A percentile compares a stretch with the other conserved stretches of the same genome.
Evolutionary conservation across 2,113 vertebrate genomes (phyloP).

Genomic region (Eulemur rufifrons): DNA sequence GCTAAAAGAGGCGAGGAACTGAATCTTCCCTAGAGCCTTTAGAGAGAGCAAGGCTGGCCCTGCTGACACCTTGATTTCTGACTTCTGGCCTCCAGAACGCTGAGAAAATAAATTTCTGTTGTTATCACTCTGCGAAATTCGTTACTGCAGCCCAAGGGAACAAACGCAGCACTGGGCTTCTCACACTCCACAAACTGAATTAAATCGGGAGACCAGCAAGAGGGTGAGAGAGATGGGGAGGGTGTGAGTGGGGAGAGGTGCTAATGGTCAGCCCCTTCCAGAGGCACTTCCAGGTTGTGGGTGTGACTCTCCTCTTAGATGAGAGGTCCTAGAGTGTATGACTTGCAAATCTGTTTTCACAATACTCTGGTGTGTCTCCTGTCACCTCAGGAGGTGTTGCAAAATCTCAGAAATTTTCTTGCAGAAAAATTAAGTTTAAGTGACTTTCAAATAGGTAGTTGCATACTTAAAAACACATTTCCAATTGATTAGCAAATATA

Average conservation of each 20-base stretch:
- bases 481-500: neutral
- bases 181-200: neutral
- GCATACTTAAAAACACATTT: neutral
- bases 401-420: neutral
- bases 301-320: neutral
- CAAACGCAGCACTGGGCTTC: fast-evolving
- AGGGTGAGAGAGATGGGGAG: neutral
- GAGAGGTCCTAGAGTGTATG: too few relatives aligned
- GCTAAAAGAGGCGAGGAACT: neutral
- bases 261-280: neutral
- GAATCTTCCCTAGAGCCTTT: neutral
- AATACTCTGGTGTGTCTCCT: neutral
- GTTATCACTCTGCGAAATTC: neutral
- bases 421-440: neutral
- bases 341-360: neutral
- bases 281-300: neutral
- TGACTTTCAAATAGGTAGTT: neutral
- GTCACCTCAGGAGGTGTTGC: neutral
- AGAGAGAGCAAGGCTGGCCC: neutral
- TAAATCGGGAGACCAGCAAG: neutral
- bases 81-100: neutral
- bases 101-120: neutral
- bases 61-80: neutral
- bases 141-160: neutral
- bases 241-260: neutral